Evolutionary conservation across 1,140 invertebrate genomes (phyloP).

Genomic region (Drosophila quadrilineata): DNA sequence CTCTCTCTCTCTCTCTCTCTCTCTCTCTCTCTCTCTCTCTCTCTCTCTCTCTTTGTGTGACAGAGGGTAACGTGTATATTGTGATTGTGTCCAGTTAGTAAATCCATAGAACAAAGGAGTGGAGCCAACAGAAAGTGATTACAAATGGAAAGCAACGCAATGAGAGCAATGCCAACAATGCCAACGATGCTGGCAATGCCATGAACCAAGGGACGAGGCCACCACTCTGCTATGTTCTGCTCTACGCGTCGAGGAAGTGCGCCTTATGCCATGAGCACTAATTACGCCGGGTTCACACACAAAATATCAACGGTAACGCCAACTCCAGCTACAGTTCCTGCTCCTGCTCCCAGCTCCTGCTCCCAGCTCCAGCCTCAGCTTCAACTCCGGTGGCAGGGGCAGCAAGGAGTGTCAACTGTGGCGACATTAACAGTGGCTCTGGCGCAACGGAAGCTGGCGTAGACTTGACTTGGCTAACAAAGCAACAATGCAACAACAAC

Average conservation of each 20-base stretch:
- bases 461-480: slow-evolving; percentile 72
- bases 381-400: background rate
- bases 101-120: slow-evolving; percentile 52
- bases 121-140: slow-evolving; percentile 59
- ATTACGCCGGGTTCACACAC: slow-evolving; percentile 68
- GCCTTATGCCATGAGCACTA: slow-evolving; percentile 74
- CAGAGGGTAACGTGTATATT: slow-evolving; percentile 8
- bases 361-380: too few relatives aligned
- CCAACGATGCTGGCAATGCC: slow-evolving; percentile 7
- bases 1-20: too few relatives aligned
- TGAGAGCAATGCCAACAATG: slow-evolving; percentile 11
- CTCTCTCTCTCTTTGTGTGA: too few relatives aligned
- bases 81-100: slow-evolving; percentile 41
- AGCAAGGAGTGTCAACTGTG: slow-evolving; percentile 51
- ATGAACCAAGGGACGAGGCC: slow-evolving; percentile 1
- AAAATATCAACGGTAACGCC: slow-evolving; percentile 61
- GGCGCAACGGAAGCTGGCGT: slow-evolving; percentile 55
- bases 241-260: slow-evolving; percentile 65
- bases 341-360: too few relatives aligned
- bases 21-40: too few relatives aligned
- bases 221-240: too few relatives aligned
- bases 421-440: slow-evolving; percentile 54
- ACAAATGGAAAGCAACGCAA: slow-evolving; percentile 51
- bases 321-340: too few relatives aligned
- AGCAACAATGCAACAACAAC: slow-evolving; percentile 32